Evolutionary conservation across 2,797 vertebrate genomes (phyloP).

Genomic region (Myotis findleyi): DNA sequence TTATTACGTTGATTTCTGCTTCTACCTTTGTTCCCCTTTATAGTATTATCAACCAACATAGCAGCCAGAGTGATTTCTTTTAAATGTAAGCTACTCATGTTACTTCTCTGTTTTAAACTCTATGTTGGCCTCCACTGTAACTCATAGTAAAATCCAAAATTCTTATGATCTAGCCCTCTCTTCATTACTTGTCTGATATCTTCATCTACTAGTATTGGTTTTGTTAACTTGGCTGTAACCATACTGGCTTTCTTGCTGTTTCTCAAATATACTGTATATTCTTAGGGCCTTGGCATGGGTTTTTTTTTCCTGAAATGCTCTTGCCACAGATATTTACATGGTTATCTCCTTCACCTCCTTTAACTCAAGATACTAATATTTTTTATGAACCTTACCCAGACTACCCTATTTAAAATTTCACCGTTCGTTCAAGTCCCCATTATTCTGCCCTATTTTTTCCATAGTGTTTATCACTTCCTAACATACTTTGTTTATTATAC

Average conservation of each 20-base stretch:
- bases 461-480: neutral
- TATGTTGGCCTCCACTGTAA: neutral
- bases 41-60: neutral
- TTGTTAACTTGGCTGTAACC: neutral
- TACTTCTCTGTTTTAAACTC: constrained; percentile 42
- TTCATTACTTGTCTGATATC: neutral
- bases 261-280: neutral
- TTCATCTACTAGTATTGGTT: neutral
- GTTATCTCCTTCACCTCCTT: neutral
- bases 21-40: neutral
- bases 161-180: neutral
- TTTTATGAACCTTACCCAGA: neutral
- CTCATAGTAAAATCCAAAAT: constrained; percentile 50
- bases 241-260: neutral
- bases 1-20: neutral
- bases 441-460: neutral
- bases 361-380: neutral
- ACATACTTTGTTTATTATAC: neutral
- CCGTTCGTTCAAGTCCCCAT: neutral
- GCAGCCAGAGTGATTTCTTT: neutral
- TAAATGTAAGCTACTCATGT: constrained; percentile 40
- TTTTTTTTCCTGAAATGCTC: neutral
- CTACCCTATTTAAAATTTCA: constrained; percentile 8
- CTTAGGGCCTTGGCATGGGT: neutral
- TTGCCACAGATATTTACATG: neutral